Evolutionary conservation across 2,888 invertebrate genomes (phyloP).

Genomic region (Xylota segnis): DNA sequence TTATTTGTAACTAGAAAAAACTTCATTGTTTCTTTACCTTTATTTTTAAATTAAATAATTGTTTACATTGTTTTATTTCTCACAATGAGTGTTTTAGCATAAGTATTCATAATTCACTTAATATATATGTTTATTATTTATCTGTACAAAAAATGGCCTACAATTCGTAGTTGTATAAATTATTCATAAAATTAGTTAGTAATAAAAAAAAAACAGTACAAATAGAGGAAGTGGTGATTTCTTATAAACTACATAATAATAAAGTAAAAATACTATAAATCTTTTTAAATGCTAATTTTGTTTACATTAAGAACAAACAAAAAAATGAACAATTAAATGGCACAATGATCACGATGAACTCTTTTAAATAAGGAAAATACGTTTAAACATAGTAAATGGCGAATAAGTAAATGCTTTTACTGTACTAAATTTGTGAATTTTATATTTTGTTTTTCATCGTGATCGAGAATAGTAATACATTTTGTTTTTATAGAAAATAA

Average conservation of each 20-base stretch:
- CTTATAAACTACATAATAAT: slow-evolving; percentile 56
- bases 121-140: slow-evolving; percentile 50
- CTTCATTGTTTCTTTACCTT: slow-evolving; percentile 61
- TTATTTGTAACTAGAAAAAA: slow-evolving; percentile 45
- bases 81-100: slow-evolving; percentile 65
- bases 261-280: slow-evolving; percentile 45
- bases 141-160: slow-evolving; percentile 77
- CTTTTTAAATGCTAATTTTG: slow-evolving; percentile 28
- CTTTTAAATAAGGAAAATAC: neutral
- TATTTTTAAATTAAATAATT: slow-evolving; percentile 59
- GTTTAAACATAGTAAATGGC: neutral
- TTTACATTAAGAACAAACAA: slow-evolving; percentile 24
- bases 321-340: slow-evolving; percentile 74
- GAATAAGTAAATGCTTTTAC: neutral
- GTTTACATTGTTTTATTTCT: slow-evolving; percentile 60
- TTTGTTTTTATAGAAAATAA: slow-evolving; percentile 20
- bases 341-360: slow-evolving; percentile 73
- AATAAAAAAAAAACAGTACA: slow-evolving; percentile 35
- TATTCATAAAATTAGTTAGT: slow-evolving; percentile 36
- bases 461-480: slow-evolving; percentile 45
- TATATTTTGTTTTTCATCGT: slow-evolving; percentile 46
- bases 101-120: slow-evolving; percentile 64
- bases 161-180: slow-evolving; percentile 67
- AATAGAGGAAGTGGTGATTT: slow-evolving; percentile 50
- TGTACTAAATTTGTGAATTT: slow-evolving; percentile 19